A percentile compares a stretch with the other conserved stretches of the same genome.
Evolutionary conservation across 2,113 vertebrate species (phyloP).

Genomic region (Aptenodytes patagonicus): DNA sequence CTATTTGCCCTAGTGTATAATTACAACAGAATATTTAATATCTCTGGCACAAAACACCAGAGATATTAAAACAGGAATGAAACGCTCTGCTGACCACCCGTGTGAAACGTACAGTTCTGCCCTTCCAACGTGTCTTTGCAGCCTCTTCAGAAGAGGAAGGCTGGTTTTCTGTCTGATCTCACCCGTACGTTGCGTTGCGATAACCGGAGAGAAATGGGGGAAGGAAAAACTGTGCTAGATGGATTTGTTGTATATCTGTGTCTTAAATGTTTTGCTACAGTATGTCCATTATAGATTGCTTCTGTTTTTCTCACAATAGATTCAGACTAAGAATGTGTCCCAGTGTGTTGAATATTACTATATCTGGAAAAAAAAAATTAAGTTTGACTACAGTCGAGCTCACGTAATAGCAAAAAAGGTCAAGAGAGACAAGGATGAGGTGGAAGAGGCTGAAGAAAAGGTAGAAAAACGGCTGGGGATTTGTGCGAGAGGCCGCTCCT

Average conservation of each 20-base stretch:
- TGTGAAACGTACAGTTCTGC: not conserved
- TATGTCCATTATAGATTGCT: not conserved
- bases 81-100: too few species aligned
- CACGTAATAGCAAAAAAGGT: constrained; percentile 19
- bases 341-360: constrained; percentile 84
- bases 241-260: not conserved
- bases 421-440: constrained; percentile 22
- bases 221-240: too few species aligned
- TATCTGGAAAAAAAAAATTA: constrained; percentile 74
- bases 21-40: too few species aligned
- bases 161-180: not conserved
- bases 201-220: too few species aligned
- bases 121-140: not conserved
- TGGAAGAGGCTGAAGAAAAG: constrained; percentile 44
- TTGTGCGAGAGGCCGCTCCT: not conserved
- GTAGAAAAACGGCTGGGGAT: not conserved
- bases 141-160: not conserved
- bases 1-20: not conserved
- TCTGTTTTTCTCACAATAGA: constrained; percentile 29
- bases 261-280: too few species aligned
- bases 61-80: not conserved
- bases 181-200: fast-evolving
- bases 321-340: constrained; percentile 75
- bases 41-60: not conserved
- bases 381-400: constrained; percentile 48